A percentile compares a stretch with the other conserved stretches of the same genome.
Conservation (phyloP, 2,113 vertebrate genomes). For the Vulpes ferrilata region DNA sequence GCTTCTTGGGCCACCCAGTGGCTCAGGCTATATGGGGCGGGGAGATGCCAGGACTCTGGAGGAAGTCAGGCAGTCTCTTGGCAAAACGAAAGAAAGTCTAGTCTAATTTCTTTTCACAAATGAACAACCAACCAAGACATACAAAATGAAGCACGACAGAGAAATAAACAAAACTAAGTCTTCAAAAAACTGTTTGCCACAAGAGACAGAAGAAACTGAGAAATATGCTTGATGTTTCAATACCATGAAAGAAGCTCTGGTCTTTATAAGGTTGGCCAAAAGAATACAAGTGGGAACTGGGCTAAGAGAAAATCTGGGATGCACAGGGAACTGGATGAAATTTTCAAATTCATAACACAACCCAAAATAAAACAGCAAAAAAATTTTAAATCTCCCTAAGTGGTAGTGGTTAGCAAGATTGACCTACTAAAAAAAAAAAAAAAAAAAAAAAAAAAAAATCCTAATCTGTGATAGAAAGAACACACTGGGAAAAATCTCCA, state of each 20-base stretch:
- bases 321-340: not conserved
- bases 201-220: conserved; percentile 47
- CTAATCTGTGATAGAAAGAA: conserved; percentile 28
- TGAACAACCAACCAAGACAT: not conserved
- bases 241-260: not conserved
- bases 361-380: conserved; percentile 17
- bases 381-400: not conserved
- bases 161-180: not conserved
- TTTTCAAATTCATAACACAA: not conserved
- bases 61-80: not conserved
- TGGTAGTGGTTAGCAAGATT: not conserved
- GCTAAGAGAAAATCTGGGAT: conserved; percentile 18
- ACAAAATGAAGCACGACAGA: not conserved
- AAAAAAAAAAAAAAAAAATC: not conserved
- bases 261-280: not conserved
- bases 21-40: rapidly evolving
- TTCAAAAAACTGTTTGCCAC: conserved; percentile 57
- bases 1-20: not conserved
- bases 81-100: conserved; percentile 1
- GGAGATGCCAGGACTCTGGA: not conserved
- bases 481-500: conserved; percentile 43
- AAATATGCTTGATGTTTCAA: conserved; percentile 28
- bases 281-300: not conserved
- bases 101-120: conserved; percentile 56
- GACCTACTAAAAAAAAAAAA: not conserved